phyloP scores from a whole-genome alignment of 1,140 invertebrate genomes.

The Drosophila chauvacae region DNA sequence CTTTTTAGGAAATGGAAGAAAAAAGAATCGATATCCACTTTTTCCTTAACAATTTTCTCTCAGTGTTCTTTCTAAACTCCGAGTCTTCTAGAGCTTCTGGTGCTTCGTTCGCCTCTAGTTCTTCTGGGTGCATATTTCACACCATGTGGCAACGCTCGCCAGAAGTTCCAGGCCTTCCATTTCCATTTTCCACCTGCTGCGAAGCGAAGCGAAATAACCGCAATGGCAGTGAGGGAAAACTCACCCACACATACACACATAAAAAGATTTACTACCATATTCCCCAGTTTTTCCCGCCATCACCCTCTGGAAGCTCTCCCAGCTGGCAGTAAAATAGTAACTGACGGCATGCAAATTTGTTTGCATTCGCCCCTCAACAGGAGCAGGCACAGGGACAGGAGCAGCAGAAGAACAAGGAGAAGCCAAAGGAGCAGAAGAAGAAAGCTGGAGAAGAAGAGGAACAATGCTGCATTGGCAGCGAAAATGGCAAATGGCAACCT shows the following conservation, averaged over 20 bases:
- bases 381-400: conserved; percentile 21
- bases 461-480: conserved; percentile 66
- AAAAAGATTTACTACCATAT: conserved; percentile 77
- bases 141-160: conserved; percentile 75
- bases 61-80: not conserved
- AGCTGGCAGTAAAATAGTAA: conserved; percentile 82
- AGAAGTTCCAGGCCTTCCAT: conserved; percentile 38
- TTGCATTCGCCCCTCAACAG: conserved; percentile 68
- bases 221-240: conserved; percentile 45
- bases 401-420: conserved; percentile 37
- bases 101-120: conserved; percentile 27
- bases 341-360: conserved; percentile 83
- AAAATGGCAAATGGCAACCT: conserved; percentile 70
- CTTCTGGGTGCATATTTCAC: conserved; percentile 73
- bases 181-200: conserved; percentile 35
- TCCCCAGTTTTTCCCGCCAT: conserved; percentile 2
- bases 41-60: not conserved
- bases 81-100: conserved; percentile 4
- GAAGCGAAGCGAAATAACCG: conserved; percentile 66
- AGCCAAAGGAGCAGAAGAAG: conserved; percentile 20
- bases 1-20: not conserved
- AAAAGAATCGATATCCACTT: too few relatives aligned
- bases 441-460: conserved; percentile 37
- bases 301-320: conserved; percentile 46
- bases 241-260: conserved; percentile 39